A percentile compares a stretch with the other conserved stretches of the same genome.
These are phyloP conservation scores for Gibbula magus DNA, from an alignment of 2,888 invertebrate species.

Conservation along the genomic window DNA sequence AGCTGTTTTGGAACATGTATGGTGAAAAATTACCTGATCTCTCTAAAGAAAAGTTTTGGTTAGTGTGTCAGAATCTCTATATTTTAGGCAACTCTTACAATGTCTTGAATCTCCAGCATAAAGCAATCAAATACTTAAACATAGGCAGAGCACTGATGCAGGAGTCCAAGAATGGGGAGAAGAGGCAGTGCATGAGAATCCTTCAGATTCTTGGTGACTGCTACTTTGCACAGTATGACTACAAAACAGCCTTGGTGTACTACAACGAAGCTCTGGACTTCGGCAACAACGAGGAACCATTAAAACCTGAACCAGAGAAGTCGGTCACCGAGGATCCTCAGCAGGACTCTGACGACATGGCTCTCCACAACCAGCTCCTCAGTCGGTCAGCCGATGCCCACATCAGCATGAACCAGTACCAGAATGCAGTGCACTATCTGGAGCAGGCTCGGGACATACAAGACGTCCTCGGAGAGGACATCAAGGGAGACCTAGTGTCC, in stretches of 20 bases:
- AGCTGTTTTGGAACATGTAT: slow-evolving; percentile 69
- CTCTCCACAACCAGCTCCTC: slow-evolving; percentile 72
- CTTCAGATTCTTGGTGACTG: slow-evolving; percentile 70
- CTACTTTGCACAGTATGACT: slow-evolving; percentile 70
- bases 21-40: slow-evolving; percentile 65
- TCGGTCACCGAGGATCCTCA: background rate
- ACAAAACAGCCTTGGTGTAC: slow-evolving; percentile 66
- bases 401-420: slow-evolving; percentile 71
- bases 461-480: slow-evolving; percentile 71
- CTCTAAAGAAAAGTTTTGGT: slow-evolving; percentile 70
- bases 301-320: background rate
- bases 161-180: slow-evolving; percentile 53
- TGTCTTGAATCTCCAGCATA: slow-evolving; percentile 67
- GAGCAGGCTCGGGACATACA: slow-evolving; percentile 73
- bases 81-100: slow-evolving; percentile 72
- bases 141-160: slow-evolving; percentile 66
- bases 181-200: slow-evolving; percentile 67
- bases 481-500: slow-evolving; percentile 71
- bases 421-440: slow-evolving; percentile 70
- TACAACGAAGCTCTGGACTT: slow-evolving; percentile 72
- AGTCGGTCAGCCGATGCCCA: slow-evolving; percentile 73
- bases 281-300: slow-evolving; percentile 44
- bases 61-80: slow-evolving; percentile 71
- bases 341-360: slow-evolving; percentile 62
- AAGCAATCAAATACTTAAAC: slow-evolving; percentile 70